Evolutionary conservation across 1,140 invertebrate genomes (phyloP).

Genomic region (Macrotrachela quadricornifera): DNA sequence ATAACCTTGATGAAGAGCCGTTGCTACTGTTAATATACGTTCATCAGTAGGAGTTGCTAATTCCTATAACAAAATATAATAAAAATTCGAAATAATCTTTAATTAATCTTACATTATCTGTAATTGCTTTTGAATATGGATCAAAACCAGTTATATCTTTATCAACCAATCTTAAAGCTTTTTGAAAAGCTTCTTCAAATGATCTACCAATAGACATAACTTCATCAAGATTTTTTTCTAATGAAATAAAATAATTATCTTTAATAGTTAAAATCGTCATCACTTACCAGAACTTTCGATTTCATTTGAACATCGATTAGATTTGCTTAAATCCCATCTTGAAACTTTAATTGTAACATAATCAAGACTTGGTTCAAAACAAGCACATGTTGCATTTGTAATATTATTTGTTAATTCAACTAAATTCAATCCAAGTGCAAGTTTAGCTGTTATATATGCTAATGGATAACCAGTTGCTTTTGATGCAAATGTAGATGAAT

Average conservation of each 20-base stretch:
- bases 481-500: slow-evolving; percentile 83
- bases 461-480: slow-evolving; percentile 39
- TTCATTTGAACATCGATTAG: slow-evolving; percentile 69
- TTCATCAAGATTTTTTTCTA: slow-evolving; percentile 99
- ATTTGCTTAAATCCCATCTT: slow-evolving; percentile 91
- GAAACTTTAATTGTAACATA: slow-evolving; percentile 94
- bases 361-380: slow-evolving; percentile 95
- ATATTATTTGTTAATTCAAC: slow-evolving; percentile 77
- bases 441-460: slow-evolving; percentile 91
- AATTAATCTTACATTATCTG: slow-evolving; percentile 30
- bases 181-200: slow-evolving; percentile 98
- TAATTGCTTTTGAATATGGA: slow-evolving; percentile 55
- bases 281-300: slow-evolving; percentile 26
- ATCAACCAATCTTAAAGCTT: slow-evolving; percentile 92
- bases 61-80: slow-evolving; percentile 36
- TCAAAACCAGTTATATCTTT: slow-evolving; percentile 80
- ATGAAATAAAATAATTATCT: too few relatives aligned
- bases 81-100: too few relatives aligned
- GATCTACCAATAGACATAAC: slow-evolving; percentile 92
- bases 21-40: slow-evolving; percentile 81
- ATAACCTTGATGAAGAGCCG: slow-evolving; percentile 60
- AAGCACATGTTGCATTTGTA: slow-evolving; percentile 85
- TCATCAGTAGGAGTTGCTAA: slow-evolving; percentile 80
- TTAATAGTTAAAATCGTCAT: too few relatives aligned
- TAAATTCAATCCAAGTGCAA: slow-evolving; percentile 66